Conservation (phyloP, 2,113 vertebrate genomes). For the Nothoprocta perdicaria region DNA sequence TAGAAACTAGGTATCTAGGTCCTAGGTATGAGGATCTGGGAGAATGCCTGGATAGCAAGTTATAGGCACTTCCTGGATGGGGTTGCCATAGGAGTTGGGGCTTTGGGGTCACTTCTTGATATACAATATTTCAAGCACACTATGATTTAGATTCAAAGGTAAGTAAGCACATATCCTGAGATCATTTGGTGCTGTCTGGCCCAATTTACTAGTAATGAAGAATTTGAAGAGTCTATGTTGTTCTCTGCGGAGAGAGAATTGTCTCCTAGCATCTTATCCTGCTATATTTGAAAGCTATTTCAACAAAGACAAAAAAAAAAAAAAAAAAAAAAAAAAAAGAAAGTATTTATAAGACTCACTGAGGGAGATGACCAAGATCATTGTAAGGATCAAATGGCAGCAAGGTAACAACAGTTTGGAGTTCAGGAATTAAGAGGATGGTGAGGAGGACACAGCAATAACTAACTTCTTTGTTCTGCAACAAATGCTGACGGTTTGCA, state of each 20-base stretch:
- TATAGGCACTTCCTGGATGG: not conserved
- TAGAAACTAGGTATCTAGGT: not conserved
- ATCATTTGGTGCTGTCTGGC: fast-evolving
- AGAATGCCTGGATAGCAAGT: not conserved
- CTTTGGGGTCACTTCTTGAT: not conserved
- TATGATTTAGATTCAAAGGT: not conserved
- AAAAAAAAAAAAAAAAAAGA: not conserved
- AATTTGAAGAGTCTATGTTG: not conserved
- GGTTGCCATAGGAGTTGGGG: not conserved
- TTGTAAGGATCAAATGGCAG: not conserved
- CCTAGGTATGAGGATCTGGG: too few species aligned
- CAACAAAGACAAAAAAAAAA: not conserved
- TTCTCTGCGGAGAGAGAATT: not conserved
- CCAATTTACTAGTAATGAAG: not conserved
- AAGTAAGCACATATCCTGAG: not conserved
- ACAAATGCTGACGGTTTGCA: fast-evolving
- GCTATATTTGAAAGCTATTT: not conserved
- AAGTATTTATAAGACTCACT: not conserved
- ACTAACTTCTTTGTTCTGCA: not conserved
- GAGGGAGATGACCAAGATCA: not conserved
- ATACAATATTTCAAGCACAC: not conserved
- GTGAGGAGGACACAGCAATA: not conserved
- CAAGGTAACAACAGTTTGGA: not conserved
- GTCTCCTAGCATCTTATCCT: not conserved
- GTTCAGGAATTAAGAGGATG: not conserved